A percentile compares a stretch with the other conserved stretches of the same genome.
These are phyloP conservation scores for Diplazon laetatorius DNA, from an alignment of 2,888 invertebrate genomes.

Conservation along the genomic window DNA sequence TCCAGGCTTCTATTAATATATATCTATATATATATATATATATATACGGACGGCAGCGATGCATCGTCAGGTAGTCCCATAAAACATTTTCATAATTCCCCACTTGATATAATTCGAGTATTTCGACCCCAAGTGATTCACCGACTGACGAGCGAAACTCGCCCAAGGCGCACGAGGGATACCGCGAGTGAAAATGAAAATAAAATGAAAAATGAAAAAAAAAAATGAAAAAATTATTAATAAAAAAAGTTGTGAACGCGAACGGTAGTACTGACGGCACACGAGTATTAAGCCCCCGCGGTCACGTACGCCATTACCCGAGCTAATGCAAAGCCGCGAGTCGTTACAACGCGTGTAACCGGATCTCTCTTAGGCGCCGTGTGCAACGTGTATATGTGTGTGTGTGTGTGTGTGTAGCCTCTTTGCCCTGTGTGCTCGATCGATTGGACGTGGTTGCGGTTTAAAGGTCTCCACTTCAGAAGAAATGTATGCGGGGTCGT, in stretches of 20 bases:
- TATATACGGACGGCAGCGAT: neutral
- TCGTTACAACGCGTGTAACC: constrained; percentile 78
- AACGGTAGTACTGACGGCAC: constrained; percentile 66
- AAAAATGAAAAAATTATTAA: constrained; percentile 26
- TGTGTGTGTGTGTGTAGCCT: neutral
- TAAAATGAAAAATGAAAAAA: constrained; percentile 27
- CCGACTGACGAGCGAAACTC: constrained; percentile 13
- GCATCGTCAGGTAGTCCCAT: neutral
- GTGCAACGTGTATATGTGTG: no score
- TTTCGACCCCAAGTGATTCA: constrained; percentile 37
- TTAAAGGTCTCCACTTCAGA: constrained; percentile 16
- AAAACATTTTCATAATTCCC: neutral
- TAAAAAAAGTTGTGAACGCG: constrained; percentile 54
- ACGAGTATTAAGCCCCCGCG: constrained; percentile 73
- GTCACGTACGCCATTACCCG: constrained; percentile 79
- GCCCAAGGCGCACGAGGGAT: constrained; percentile 24
- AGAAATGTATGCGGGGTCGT: neutral
- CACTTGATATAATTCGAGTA: constrained; percentile 34
- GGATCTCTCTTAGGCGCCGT: constrained; percentile 70
- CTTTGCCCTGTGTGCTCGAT: constrained; percentile 61
- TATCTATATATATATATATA: no score
- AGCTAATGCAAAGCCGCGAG: constrained; percentile 78
- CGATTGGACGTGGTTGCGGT: constrained; percentile 71
- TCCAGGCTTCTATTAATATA: constrained; percentile 4
- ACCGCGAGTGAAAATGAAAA: no score